Base-by-base conservation (phyloP, 1,140 invertebrate species). In the Drosophila auraria region DNA sequence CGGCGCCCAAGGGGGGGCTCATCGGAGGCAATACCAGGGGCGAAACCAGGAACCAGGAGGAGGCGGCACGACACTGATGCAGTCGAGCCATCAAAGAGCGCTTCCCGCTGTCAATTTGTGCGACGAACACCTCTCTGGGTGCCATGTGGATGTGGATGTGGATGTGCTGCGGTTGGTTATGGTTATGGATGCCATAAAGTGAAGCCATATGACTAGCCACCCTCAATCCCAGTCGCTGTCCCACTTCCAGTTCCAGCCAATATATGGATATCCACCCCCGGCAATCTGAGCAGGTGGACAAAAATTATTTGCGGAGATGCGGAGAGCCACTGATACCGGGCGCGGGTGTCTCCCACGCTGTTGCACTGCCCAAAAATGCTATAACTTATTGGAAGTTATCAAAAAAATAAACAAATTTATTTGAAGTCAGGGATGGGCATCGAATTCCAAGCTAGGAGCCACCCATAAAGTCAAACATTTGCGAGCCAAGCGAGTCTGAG, bases 171-270 rank as follows among this genome's bases (percentile, higher is more conserved):
- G 65, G 66, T 70, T 56, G 65, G 66, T 72, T 72, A 70, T 56
- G 69, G 66, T 72, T 72, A 70, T 72, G 68, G 54, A 73, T 72
- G 70, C 53, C 68, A 73, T 73, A 73, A 73, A 73, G 62, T 68
- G 63, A 66, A 73, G 56, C 70, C 68, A 72, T 73, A 73, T 68
- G 25, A 59, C 59, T 36, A 42, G 6, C 38, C 47, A 33, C 2
- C 51, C 33, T 23, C 42, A 23, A 42, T 23, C 12, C 49, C n/a
- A 5, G 2, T 14, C 51, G 12, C 17, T 45, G 15, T 11, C 23
- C 49, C 42, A 45, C 5, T 8, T 15, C 44, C 42, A 30, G 17
- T 23, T 38, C 27, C 38, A 54, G 17, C 17, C 25, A 12, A 23
- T 40, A 42, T 12, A 14, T 61, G 33, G 33, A 25, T 38, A 38